phyloP scores from a whole-genome alignment of 2,113 vertebrate genomes.

The Amia ocellicauda region DNA sequence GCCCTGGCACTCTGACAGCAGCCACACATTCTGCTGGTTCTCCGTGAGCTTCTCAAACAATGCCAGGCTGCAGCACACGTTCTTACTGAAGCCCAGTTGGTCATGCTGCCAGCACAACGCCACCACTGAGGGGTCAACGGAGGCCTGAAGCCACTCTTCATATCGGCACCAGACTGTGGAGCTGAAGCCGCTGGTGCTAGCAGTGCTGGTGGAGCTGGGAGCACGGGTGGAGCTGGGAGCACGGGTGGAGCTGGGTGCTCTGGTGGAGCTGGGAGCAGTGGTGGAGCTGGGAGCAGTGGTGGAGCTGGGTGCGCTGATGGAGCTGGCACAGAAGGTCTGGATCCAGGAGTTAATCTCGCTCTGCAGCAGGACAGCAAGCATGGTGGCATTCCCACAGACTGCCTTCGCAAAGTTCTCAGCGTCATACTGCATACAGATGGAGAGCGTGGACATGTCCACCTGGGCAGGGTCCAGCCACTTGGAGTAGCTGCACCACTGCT shows the following conservation, averaged over 20 bases:
- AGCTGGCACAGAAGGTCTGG: conserved; percentile 42
- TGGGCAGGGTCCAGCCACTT: conserved; percentile 48
- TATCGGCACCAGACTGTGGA: conserved; percentile 59
- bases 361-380: conserved; percentile 42
- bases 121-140: conserved; percentile 58
- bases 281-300: not conserved
- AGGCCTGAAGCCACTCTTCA: conserved; percentile 40
- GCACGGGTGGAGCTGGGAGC: not conserved
- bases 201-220: not conserved
- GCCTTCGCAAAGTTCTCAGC: conserved; percentile 40
- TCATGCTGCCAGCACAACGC: conserved; percentile 64
- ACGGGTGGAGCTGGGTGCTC: not conserved
- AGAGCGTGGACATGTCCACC: conserved; percentile 38
- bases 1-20: conserved; percentile 48
- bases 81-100: conserved; percentile 49
- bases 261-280: conserved; percentile 14
- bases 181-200: conserved; percentile 12
- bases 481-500: conserved; percentile 48
- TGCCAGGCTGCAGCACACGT: conserved; percentile 55
- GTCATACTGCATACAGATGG: conserved; percentile 56
- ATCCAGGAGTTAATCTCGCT: conserved; percentile 54
- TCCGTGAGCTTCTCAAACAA: conserved; percentile 49
- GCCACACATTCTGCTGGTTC: conserved; percentile 61
- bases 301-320: conserved; percentile 17
- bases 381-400: conserved; percentile 56